phyloP scores from a whole-genome alignment of 1,140 invertebrate genomes.

The Diorhabda carinulata region DNA sequence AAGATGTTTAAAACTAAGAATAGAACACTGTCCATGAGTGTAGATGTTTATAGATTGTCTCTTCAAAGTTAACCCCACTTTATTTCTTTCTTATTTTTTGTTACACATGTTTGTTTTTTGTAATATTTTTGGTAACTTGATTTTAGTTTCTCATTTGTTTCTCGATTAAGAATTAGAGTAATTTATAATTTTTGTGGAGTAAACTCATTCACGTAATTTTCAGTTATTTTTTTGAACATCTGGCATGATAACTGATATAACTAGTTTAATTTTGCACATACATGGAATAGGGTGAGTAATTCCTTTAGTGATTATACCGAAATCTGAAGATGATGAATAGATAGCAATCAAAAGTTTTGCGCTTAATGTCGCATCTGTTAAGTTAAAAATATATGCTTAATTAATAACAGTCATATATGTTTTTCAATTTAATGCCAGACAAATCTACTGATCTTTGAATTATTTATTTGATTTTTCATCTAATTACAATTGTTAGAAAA shows the following conservation, averaged over 20 bases:
- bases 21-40: slow-evolving; percentile 44
- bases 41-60: slow-evolving; percentile 44
- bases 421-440: no score
- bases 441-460: no score
- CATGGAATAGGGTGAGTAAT: neutral
- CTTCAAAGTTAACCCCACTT: slow-evolving; percentile 40
- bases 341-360: no score
- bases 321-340: neutral
- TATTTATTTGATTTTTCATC: no score
- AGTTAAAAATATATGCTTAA: no score
- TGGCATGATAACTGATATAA: neutral
- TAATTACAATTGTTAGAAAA: no score
- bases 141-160: neutral
- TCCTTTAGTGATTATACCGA: neutral
- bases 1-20: slow-evolving; percentile 43
- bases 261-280: neutral
- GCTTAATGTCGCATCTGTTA: no score
- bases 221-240: neutral
- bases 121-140: neutral
- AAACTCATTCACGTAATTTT: neutral
- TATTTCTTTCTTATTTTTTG: slow-evolving; percentile 24
- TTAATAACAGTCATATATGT: no score
- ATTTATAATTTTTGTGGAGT: neutral
- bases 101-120: slow-evolving; percentile 3
- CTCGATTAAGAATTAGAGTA: neutral